phyloP scores from a whole-genome alignment of 2,888 invertebrate species.

The Laothoe populi region DNA sequence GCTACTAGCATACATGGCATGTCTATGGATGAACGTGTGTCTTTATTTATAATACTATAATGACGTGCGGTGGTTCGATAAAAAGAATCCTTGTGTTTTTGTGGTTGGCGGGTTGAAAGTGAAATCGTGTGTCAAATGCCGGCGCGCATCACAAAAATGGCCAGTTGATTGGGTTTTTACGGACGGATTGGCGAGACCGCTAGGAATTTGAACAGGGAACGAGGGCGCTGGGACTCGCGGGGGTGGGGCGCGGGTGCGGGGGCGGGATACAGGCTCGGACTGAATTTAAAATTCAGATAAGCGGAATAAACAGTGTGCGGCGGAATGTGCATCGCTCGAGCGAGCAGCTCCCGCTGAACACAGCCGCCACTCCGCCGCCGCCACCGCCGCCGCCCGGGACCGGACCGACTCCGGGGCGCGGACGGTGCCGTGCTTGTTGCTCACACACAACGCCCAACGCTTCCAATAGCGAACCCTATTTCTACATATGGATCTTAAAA shows the following conservation, averaged over 20 bases:
- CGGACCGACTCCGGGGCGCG: no score
- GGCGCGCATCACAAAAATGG: constrained; percentile 64
- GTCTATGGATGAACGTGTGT: no score
- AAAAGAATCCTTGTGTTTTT: constrained; percentile 36
- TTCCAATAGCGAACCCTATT: no score
- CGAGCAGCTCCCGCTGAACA: constrained; percentile 8
- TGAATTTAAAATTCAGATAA: constrained; percentile 81
- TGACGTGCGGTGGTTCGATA: constrained; percentile 6
- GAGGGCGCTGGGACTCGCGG: constrained; percentile 27
- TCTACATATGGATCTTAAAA: no score
- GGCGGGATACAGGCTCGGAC: constrained; percentile 37
- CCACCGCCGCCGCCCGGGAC: no score
- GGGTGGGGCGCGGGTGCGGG: constrained; percentile 23
- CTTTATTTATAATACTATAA: background rate
- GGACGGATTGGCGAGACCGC: constrained; percentile 69
- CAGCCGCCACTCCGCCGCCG: background rate
- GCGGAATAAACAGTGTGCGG: constrained; percentile 70
- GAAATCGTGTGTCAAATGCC: constrained; percentile 70
- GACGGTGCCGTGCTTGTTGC: background rate
- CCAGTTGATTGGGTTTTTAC: constrained; percentile 75
- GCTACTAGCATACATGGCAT: no score
- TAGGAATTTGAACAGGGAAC: constrained; percentile 56
- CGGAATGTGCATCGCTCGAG: constrained; percentile 47
- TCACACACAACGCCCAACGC: background rate
- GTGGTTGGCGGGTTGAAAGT: constrained; percentile 49